phyloP scores from a whole-genome alignment of 2,113 vertebrate species.

The Scolopax mira region DNA sequence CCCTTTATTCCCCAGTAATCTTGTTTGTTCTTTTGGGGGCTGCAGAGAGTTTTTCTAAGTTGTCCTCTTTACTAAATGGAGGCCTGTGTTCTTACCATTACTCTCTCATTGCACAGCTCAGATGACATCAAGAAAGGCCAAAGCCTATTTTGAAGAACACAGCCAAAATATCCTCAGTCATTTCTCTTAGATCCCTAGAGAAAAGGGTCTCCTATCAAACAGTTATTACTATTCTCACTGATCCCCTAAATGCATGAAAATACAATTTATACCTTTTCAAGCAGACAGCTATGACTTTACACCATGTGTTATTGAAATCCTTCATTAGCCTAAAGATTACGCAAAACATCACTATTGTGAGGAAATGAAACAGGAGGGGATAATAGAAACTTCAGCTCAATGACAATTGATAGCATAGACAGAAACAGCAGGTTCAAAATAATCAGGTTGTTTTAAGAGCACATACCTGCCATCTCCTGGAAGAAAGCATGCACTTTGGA shows the following conservation, averaged over 20 bases:
- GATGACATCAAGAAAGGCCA: neutral
- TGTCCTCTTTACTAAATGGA: neutral
- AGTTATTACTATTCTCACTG: neutral
- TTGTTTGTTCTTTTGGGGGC: neutral
- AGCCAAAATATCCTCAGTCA: neutral
- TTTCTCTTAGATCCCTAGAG: neutral
- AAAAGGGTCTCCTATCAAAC: neutral
- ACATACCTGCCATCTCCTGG: neutral
- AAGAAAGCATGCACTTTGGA: neutral
- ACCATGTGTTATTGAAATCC: neutral
- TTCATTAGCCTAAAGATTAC: neutral
- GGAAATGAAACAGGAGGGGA: neutral
- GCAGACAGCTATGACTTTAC: neutral
- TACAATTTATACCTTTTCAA: neutral
- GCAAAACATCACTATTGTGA: neutral
- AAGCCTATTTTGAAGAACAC: neutral
- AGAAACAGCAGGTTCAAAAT: neutral
- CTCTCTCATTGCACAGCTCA: neutral
- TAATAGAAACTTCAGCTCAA: neutral
- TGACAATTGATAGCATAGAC: neutral
- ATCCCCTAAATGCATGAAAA: neutral
- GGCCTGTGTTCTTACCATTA: neutral
- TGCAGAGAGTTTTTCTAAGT: neutral
- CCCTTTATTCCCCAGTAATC: neutral
- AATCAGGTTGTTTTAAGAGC: neutral